phyloP scores from a whole-genome alignment of 2,797 vertebrate genomes.

The Etheostoma perlongum region DNA sequence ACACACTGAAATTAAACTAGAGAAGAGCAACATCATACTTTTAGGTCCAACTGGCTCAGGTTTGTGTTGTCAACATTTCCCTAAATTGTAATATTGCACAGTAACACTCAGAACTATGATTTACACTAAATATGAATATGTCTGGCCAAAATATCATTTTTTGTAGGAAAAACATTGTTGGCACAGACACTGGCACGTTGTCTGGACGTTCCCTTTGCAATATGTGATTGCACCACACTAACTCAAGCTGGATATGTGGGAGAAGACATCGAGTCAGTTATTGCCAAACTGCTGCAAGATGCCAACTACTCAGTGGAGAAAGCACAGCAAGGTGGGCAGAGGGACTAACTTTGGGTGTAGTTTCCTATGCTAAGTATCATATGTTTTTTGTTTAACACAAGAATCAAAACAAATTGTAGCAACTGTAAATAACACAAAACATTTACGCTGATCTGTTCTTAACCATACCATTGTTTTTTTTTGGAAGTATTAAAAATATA shows the following conservation, averaged over 20 bases:
- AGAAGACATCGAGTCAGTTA: slow-evolving; percentile 98
- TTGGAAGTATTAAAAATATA: not conserved
- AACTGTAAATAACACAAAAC: not conserved
- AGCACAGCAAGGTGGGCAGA: slow-evolving; percentile 93
- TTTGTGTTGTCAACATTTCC: slow-evolving; percentile 62
- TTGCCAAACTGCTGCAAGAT: slow-evolving; percentile 97
- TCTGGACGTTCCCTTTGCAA: slow-evolving; percentile 97
- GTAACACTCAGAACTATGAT: not conserved
- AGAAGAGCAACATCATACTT: slow-evolving; percentile 99
- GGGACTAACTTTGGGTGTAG: too few species aligned
- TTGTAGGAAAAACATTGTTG: slow-evolving; percentile 95
- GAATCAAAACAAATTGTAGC: too few species aligned
- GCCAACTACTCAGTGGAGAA: slow-evolving; percentile 98
- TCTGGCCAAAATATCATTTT: not conserved
- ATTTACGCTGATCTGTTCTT: not conserved
- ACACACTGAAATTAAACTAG: slow-evolving; percentile 94
- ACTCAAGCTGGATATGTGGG: slow-evolving; percentile 98
- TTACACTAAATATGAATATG: not conserved
- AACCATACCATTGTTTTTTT: not conserved
- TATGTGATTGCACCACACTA: slow-evolving; percentile 98
- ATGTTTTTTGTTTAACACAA: too few species aligned
- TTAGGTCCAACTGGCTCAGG: slow-evolving; percentile 98
- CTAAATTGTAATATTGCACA: not conserved
- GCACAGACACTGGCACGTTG: slow-evolving; percentile 97
- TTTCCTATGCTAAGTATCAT: too few species aligned